A percentile compares a stretch with the other conserved stretches of the same genome.
Conservation (phyloP, 2,888 invertebrate species). For the Invenusta paracnida region DNA sequence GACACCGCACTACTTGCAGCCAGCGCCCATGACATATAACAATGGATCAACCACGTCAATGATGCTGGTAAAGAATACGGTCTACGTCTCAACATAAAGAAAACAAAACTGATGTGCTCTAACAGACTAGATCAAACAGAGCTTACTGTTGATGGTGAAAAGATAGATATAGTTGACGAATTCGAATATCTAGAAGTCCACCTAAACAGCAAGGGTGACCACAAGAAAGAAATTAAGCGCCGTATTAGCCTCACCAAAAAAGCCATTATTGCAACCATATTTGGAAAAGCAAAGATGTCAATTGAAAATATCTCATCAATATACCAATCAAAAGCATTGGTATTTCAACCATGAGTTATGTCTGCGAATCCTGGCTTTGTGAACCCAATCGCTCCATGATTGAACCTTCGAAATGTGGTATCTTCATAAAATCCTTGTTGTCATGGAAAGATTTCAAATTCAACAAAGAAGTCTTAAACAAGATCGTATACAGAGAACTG, state of each 20-base stretch:
- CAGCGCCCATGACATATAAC: background rate
- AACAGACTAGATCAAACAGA: background rate
- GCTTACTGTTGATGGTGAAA: background rate
- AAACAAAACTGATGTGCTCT: background rate
- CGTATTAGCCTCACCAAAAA: background rate
- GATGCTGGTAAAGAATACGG: background rate
- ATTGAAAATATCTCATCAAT: conserved; percentile 20
- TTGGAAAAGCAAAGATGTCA: background rate
- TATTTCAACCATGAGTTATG: conserved; percentile 3
- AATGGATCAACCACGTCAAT: background rate
- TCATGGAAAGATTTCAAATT: conserved; percentile 11
- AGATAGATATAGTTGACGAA: background rate
- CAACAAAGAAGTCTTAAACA: conserved; percentile 15
- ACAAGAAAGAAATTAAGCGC: background rate
- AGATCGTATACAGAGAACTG: background rate
- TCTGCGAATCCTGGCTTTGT: conserved; percentile 17
- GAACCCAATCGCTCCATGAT: background rate
- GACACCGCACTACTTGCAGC: background rate
- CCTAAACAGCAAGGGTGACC: background rate
- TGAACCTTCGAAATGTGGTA: conserved; percentile 21
- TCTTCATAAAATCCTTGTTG: background rate
- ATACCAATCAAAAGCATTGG: conserved; percentile 18
- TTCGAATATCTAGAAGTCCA: background rate
- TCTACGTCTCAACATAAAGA: background rate
- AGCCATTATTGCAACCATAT: conserved; percentile 13